Evolutionary conservation across 2,888 invertebrate species (phyloP).

Genomic region (Zootermopsis nevadensis): DNA sequence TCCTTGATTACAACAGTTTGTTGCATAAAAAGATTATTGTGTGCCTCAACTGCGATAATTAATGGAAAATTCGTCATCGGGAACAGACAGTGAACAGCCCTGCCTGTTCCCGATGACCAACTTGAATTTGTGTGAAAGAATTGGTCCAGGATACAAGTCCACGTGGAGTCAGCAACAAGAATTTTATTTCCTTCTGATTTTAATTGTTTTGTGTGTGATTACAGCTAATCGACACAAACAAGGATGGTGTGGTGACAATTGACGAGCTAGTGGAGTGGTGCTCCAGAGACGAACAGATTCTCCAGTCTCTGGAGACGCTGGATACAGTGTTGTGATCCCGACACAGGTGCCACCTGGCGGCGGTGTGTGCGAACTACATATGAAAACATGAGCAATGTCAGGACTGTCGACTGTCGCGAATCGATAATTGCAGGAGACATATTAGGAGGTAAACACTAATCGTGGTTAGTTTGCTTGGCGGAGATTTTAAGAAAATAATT

Average conservation of each 20-base stretch:
- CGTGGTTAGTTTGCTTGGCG: neutral
- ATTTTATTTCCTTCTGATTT: too few relatives aligned
- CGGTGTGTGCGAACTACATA: constrained; percentile 21
- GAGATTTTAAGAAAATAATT: neutral
- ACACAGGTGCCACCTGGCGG: constrained; percentile 27
- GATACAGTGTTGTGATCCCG: constrained; percentile 79
- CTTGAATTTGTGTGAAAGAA: too few relatives aligned
- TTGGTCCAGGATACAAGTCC: too few relatives aligned
- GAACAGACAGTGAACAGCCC: too few relatives aligned
- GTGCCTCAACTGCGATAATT: too few relatives aligned
- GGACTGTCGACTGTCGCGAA: neutral
- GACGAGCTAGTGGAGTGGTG: constrained; percentile 86
- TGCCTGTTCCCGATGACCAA: too few relatives aligned
- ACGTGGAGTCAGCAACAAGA: too few relatives aligned
- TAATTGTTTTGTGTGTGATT: too few relatives aligned
- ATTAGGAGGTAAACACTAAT: neutral
- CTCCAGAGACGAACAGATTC: constrained; percentile 76
- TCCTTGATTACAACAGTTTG: too few relatives aligned
- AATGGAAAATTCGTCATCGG: too few relatives aligned
- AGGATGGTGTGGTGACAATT: constrained; percentile 83
- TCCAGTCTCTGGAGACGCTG: constrained; percentile 76
- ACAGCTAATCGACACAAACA: constrained; percentile 83
- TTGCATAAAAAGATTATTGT: too few relatives aligned
- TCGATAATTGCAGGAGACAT: neutral
- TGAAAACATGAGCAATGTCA: neutral